Base-by-base conservation (phyloP, 2,888 invertebrate species). In the Andrena marginata region DNA sequence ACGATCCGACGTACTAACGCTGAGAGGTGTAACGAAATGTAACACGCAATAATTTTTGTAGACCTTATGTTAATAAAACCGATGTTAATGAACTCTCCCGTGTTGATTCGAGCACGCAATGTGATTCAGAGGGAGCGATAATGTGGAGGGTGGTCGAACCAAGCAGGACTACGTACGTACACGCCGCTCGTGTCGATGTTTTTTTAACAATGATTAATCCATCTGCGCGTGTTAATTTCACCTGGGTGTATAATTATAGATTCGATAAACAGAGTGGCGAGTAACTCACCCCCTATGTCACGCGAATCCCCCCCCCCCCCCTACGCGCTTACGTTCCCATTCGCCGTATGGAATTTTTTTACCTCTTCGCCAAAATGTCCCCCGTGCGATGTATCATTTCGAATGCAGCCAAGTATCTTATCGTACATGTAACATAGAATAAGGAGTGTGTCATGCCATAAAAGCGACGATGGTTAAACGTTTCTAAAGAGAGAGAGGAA, bases 31-130 rank as follows among this genome's bases (percentile, higher is more conserved):
- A 77, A 81, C 76, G 33, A 60, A 67, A 65, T 81, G 81, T 81
- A 82, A 80, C 80, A 71, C 80, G 73, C 72, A 77, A 83, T 81
- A 59, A 81, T 62, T 81, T 79, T 84, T 77, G 82, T 80, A 82
- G 73, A 82, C 63, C 49, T 77, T 84, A 68, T 68, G 77, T 84
- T 82, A 82, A 82, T 84, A 84, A 84, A 83, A 62, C 73, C 77
- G 73, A 77, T 80, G 75, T 83, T 81, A 73, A 73, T 60, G 56
- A 77, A 77, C 71, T 75, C 68, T 54, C 68, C 26, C 29, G 65
- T 56, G 62, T 70, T 82, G 56, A 80, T 69, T 77, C 33, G 35
- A 72, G 4, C 48, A 69, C 56, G 67, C 59, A 16, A 63, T 62
- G 76, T 60, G 31, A 35, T 42, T 42, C 42, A 42, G 42, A 42